These are phyloP conservation scores for Boloria selene DNA, from an alignment of 2,888 invertebrate species.

Conservation along the genomic window DNA sequence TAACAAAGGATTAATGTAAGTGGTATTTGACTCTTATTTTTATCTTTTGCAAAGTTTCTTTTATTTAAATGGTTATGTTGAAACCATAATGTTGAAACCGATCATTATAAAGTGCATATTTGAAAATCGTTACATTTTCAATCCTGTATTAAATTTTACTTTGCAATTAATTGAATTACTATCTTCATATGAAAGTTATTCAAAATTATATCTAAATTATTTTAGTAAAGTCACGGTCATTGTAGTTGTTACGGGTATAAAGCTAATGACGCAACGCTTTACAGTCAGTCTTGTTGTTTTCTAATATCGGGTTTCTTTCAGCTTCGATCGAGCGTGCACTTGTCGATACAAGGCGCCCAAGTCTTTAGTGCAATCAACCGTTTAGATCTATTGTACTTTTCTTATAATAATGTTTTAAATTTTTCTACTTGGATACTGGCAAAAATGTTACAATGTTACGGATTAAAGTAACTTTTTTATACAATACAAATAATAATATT, in stretches of 20 bases:
- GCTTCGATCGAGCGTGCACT: conserved; percentile 23
- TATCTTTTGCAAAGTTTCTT: too few relatives aligned
- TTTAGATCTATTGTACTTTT: conserved; percentile 29
- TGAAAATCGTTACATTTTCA: too few relatives aligned
- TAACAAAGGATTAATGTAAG: neutral
- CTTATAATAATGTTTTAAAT: conserved; percentile 12
- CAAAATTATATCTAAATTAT: too few relatives aligned
- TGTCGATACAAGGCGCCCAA: conserved; percentile 21
- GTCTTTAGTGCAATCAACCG: conserved; percentile 28
- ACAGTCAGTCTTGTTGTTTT: conserved; percentile 23
- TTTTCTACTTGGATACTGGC: neutral
- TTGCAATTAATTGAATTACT: too few relatives aligned
- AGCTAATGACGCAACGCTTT: conserved; percentile 21
- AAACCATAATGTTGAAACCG: too few relatives aligned
- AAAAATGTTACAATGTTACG: neutral
- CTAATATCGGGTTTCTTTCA: conserved; percentile 27
- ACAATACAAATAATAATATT: too few relatives aligned
- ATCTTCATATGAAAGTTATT: too few relatives aligned
- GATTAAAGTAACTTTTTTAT: too few relatives aligned
- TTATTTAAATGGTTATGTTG: too few relatives aligned
- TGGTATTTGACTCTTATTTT: too few relatives aligned
- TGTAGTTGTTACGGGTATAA: neutral
- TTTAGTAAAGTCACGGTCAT: neutral
- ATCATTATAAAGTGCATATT: too few relatives aligned
- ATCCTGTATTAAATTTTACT: too few relatives aligned